Base-by-base conservation (phyloP, 2,113 vertebrate genomes). In the Leucopsar rothschildi region DNA sequence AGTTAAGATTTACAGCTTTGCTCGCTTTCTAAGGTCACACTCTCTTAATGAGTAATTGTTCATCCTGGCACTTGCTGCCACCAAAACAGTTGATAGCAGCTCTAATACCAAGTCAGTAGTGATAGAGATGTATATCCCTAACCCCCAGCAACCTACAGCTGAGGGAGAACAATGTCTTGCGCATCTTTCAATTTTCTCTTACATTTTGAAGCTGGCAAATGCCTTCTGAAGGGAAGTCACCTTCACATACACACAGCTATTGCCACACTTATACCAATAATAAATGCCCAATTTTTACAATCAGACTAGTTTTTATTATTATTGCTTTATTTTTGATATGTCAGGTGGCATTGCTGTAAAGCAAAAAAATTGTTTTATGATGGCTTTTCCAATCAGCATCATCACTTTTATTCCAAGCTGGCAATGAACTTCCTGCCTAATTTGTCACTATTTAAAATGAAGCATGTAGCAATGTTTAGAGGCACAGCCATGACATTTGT, bases 391-490 rank as follows among this genome's bases (percentile, higher is more conserved):
- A 98, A 98, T 98, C 97, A 98, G 96, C 90, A 98, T 95, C 91
- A 96, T 88, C 77, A 55, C 94, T 98, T 98, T 98, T 98, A 97
- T 98, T 98, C 96, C 96, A 95, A 95, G 90, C 86, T 80, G 93
- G 94, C 97, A 98, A 98, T 98, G 98, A 98, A 98, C 94, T 96
- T 97, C 68, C 83, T 96, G 95, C 90, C 95, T 98, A 98, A 98
- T 98, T 97, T 92, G 83, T 98, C 98, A 98, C 97, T 98, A 98
- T 98, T 98, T 98, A 93, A 98, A 98, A 94, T 93, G 90, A 97
- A 97, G 73, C 68, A 64, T 5, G 56, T 71, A 96, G 92, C 40
- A 63, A 89, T 64, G 81, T 94, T 97, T 88, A 92, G 77, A 85
- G 82, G 84, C 66, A 70, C 53, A 90, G 92, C 44, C 70, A 47